phyloP scores from a whole-genome alignment of 1,140 invertebrate genomes.

The Trachelipus rathkii region DNA sequence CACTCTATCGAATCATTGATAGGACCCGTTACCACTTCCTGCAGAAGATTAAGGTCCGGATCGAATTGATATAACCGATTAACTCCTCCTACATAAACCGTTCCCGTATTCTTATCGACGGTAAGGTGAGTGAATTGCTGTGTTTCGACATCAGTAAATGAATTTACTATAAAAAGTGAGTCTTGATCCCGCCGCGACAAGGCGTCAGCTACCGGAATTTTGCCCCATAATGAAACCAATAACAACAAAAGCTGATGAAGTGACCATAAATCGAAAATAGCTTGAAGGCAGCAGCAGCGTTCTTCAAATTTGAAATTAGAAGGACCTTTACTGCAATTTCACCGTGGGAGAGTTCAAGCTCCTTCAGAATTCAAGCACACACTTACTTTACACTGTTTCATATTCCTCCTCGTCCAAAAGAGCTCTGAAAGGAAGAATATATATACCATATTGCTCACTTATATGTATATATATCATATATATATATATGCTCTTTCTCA shows the following conservation, averaged over 20 bases:
- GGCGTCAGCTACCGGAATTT: not conserved
- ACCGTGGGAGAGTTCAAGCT: not conserved
- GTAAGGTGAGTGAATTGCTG: conserved; percentile 68
- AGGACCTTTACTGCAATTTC: not conserved
- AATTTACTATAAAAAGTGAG: conserved; percentile 42
- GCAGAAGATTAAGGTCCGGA: conserved; percentile 71
- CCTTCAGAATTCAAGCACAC: too few species aligned
- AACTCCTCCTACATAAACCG: conserved; percentile 88
- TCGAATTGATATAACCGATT: conserved; percentile 90
- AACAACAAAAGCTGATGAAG: not conserved
- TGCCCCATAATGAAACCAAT: not conserved
- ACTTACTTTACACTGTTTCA: too few species aligned
- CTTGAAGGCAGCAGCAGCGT: not conserved
- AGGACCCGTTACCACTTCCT: conserved; percentile 80
- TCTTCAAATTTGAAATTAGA: not conserved
- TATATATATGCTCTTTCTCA: too few species aligned
- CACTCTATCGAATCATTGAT: conserved; percentile 83
- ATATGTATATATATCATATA: too few species aligned
- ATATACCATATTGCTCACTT: too few species aligned
- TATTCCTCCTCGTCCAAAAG: too few species aligned
- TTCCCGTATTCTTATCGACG: conserved; percentile 84
- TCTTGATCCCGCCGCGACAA: conserved; percentile 19
- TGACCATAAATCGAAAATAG: too few species aligned
- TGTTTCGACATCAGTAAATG: conserved; percentile 35
- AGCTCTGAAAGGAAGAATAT: too few species aligned